Evolutionary conservation across 2,797 vertebrate species (phyloP), one percentile per base, ranked within the genome.

Genomic region (Silurus aristotelis): DNA sequence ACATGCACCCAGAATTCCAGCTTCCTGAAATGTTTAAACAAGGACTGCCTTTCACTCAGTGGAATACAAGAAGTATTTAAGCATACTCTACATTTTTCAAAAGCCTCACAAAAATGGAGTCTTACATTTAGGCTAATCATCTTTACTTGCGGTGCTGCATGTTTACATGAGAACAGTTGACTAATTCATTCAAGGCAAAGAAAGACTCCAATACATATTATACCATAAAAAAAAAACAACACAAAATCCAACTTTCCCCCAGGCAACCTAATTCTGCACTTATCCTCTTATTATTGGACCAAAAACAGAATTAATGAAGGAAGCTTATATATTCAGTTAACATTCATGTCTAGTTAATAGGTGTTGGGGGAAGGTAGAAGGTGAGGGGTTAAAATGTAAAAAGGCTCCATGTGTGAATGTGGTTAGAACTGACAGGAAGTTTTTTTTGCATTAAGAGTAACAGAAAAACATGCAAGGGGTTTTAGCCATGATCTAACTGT

Each of bases 261-360:
- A 89, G 91, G 88, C 91, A 82, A 86, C 80, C 86, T 95, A 95
- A 95, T 95, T 94, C 92, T 83, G 78, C 12, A 85, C 64, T 95
- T 95, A 95, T 94, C 93, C 93, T 82, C 85, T 90, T 93, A 91
- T 93, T 94, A 92, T 94, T 94, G 90, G 91, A 92, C 86, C 90
- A 90, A 75, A 92, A 90, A 91, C 83, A 64, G 88, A 89, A 87
- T 90, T 89, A 95, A 93, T 90, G 88, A 92, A 87, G 87, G 87
- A 89, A 77, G 61, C 91, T 93, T 91, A 92, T 90, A 91, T 91
- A 90, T 92, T 94, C 91, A 92, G 87, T 84, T 89, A 82, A 89
- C 89, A 90, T 93, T 91, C 61, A 86, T 92, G 93, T 92, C 75
- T 90, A 89, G 89, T 61, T 93, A 91, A 94, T 91, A 91, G 90